phyloP scores from a whole-genome alignment of 2,888 invertebrate species.

The Antheraea assamensis region DNA sequence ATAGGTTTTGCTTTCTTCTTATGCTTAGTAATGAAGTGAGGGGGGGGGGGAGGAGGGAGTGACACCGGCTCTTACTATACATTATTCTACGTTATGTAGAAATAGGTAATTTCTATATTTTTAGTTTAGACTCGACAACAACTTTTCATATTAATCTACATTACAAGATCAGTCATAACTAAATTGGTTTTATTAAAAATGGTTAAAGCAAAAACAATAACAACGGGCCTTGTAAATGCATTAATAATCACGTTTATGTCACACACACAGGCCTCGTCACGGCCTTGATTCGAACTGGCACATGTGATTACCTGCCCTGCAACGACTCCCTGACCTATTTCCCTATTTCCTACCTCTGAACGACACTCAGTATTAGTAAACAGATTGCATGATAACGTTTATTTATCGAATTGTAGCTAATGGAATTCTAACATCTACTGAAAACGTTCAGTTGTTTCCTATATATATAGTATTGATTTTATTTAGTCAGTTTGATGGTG shows the following conservation, averaged over 20 bases:
- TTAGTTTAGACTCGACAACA: not conserved
- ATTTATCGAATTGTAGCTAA: constrained; percentile 19
- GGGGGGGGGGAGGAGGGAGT: too few species aligned
- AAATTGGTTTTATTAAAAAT: constrained; percentile 1
- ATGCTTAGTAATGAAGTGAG: too few species aligned
- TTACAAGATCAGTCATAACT: not conserved
- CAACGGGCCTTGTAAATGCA: constrained; percentile 39
- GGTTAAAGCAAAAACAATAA: constrained; percentile 23
- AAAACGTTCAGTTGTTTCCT: not conserved
- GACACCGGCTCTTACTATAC: too few species aligned
- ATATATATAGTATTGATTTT: constrained; percentile 1
- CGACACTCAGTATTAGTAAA: constrained; percentile 33
- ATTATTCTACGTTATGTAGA: too few species aligned
- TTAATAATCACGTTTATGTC: constrained; percentile 42
- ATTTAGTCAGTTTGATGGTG: not conserved
- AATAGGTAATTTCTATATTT: not conserved
- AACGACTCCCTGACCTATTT: constrained; percentile 63
- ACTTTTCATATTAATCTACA: not conserved
- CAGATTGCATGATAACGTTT: constrained; percentile 27
- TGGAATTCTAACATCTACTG: constrained; percentile 10
- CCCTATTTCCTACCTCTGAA: constrained; percentile 46
- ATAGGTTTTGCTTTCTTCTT: too few species aligned
- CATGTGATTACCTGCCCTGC: constrained; percentile 56
- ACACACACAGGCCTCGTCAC: constrained; percentile 38
- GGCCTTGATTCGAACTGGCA: constrained; percentile 55